Evolutionary conservation across 2,888 invertebrate genomes (phyloP).

Genomic region (Eumerus sabulonum): DNA sequence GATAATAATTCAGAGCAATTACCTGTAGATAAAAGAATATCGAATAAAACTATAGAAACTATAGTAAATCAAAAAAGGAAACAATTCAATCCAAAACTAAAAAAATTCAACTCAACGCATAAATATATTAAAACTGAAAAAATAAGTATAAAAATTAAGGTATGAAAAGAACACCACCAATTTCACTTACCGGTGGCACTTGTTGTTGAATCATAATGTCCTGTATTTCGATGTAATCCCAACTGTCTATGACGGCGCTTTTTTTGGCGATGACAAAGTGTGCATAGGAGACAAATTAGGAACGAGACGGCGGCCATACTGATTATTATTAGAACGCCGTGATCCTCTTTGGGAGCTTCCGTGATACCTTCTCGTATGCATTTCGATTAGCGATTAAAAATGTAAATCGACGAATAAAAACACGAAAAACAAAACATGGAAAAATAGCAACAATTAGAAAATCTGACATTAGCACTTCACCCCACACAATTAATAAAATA

Average conservation of each 20-base stretch:
- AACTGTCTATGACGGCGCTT: conserved; percentile 79
- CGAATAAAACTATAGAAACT: conserved; percentile 1
- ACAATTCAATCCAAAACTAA: conserved; percentile 1
- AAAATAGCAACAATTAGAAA: conserved; percentile 41
- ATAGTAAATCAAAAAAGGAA: no score
- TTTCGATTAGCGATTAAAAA: no score
- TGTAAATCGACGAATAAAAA: conserved; percentile 12
- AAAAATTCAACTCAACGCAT: conserved; percentile 4
- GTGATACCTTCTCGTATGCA: conserved; percentile 75
- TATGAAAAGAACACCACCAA: not conserved
- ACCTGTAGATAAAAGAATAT: not conserved
- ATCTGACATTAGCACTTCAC: conserved; percentile 4
- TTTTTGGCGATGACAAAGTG: conserved; percentile 80
- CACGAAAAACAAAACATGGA: conserved; percentile 23
- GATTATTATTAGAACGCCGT: conserved; percentile 80
- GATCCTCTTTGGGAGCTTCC: conserved; percentile 79
- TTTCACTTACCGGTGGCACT: conserved; percentile 77
- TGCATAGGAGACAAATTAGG: conserved; percentile 80
- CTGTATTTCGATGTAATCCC: conserved; percentile 78
- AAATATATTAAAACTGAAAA: conserved; percentile 64
- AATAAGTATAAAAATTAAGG: conserved; percentile 7
- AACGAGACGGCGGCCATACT: conserved; percentile 79
- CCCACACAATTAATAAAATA: conserved; percentile 41
- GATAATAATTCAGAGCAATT: not conserved
- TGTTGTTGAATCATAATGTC: conserved; percentile 79